These are phyloP conservation scores for Chascanopsetta lugubris DNA, from an alignment of 2,113 vertebrate genomes.

Conservation along the genomic window DNA sequence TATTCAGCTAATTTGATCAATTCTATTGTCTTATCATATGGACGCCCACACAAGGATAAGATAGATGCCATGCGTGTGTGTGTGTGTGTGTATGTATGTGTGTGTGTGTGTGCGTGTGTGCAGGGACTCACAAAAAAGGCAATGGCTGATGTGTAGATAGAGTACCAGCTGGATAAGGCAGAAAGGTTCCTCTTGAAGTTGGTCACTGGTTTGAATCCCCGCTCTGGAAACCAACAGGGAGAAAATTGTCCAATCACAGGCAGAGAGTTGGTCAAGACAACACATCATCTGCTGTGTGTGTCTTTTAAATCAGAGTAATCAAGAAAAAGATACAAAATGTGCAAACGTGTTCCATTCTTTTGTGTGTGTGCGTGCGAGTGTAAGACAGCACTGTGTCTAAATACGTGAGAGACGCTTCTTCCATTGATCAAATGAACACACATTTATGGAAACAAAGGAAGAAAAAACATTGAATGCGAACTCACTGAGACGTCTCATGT, in stretches of 20 bases:
- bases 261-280: not conserved
- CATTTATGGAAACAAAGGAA: not conserved
- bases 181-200: constrained; percentile 95
- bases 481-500: constrained; percentile 97
- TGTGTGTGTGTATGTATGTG: no score
- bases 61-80: no score
- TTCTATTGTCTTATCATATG: no score
- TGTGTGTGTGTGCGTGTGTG: not conserved
- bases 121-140: constrained; percentile 91
- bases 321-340: no score
- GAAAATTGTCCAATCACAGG: not conserved
- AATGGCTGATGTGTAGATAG: constrained; percentile 96
- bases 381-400: no score
- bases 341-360: no score
- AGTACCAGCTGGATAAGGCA: constrained; percentile 97
- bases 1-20: not conserved
- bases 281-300: no score
- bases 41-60: no score
- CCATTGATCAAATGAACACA: no score
- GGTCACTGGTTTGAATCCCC: constrained; percentile 94
- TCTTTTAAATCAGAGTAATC: no score
- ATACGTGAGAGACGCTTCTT: no score
- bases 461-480: constrained; percentile 43
- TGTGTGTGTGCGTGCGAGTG: no score
- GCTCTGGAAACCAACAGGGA: constrained; percentile 79